Conservation (phyloP, 1,140 invertebrate genomes). For the Meloidogyne chitwoodi region DNA sequence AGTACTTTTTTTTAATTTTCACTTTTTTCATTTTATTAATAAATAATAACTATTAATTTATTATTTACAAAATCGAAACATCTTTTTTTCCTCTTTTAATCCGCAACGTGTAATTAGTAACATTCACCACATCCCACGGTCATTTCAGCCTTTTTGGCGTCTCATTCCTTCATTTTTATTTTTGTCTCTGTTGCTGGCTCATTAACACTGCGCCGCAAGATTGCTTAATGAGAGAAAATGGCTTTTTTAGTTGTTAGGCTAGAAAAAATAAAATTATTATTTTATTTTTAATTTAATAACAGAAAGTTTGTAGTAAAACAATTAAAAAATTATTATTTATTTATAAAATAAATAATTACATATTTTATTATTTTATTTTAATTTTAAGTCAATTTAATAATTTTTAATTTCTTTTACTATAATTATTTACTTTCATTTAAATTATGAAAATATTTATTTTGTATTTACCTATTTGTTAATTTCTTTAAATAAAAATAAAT, state of each 20-base stretch:
- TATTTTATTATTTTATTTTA: too few relatives aligned
- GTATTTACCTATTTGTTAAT: too few relatives aligned
- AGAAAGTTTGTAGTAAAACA: too few relatives aligned
- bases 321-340: too few relatives aligned
- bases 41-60: neutral
- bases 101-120: neutral
- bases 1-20: neutral
- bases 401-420: too few relatives aligned
- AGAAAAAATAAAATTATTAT: neutral
- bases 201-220: neutral
- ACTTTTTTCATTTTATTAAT: neutral
- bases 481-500: too few relatives aligned
- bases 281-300: neutral
- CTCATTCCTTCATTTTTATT: neutral
- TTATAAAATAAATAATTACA: too few relatives aligned
- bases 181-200: neutral
- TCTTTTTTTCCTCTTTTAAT: neutral
- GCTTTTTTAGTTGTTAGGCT: neutral
- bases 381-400: too few relatives aligned
- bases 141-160: neutral
- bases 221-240: neutral
- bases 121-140: neutral
- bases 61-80: neutral
- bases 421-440: too few relatives aligned
- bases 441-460: too few relatives aligned